Evolutionary conservation across 2,888 invertebrate species (phyloP).

Genomic region (Polydrusus tereticollis): DNA sequence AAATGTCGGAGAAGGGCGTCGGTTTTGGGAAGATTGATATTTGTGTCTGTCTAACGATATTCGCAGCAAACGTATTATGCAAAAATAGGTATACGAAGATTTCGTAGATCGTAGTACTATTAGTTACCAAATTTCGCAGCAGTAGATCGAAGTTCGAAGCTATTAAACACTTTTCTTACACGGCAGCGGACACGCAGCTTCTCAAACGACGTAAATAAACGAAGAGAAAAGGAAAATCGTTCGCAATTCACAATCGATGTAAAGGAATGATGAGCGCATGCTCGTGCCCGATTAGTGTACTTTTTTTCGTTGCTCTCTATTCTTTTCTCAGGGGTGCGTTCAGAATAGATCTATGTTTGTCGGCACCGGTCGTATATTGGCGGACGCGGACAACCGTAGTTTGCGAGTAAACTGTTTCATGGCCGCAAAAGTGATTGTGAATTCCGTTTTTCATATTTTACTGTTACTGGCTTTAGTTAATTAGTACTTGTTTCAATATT

Average conservation of each 20-base stretch:
- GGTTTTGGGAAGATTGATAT: constrained; percentile 54
- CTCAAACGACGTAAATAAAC: not conserved
- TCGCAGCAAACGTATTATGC: constrained; percentile 66
- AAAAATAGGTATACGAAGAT: constrained; percentile 63
- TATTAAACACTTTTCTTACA: constrained; percentile 13
- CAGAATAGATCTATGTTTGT: too few species aligned
- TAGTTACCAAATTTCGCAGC: constrained; percentile 67
- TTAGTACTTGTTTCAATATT: too few species aligned
- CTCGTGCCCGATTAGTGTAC: not conserved
- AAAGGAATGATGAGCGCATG: not conserved
- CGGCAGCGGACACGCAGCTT: not conserved
- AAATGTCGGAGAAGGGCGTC: constrained; percentile 65
- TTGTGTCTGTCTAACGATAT: constrained; percentile 60
- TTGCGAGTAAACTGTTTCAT: too few species aligned
- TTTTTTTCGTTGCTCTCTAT: not conserved
- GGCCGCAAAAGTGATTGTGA: too few species aligned
- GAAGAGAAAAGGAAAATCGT: not conserved
- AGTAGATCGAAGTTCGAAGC: constrained; percentile 42
- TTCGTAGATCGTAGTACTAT: constrained; percentile 65
- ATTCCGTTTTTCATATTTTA: too few species aligned
- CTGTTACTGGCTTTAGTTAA: too few species aligned
- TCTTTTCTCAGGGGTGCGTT: not conserved
- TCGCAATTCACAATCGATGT: not conserved
- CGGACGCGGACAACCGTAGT: too few species aligned
- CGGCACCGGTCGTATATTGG: too few species aligned